Conservation (phyloP, 2,888 invertebrate species). For the Lithophane leautieri region DNA sequence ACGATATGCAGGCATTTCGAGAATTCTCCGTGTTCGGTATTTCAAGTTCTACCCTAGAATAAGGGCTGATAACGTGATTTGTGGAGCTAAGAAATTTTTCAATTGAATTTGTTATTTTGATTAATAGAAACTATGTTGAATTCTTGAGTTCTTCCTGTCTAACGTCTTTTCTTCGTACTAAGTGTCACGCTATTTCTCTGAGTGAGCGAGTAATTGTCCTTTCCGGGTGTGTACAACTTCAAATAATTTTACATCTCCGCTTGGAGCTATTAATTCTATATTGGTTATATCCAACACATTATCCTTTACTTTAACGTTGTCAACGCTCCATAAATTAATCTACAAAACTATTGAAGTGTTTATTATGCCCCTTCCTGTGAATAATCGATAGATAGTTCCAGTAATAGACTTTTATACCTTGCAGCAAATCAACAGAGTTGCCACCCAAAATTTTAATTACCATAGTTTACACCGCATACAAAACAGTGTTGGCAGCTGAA, state of each 20-base stretch:
- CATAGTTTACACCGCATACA: slow-evolving; percentile 84
- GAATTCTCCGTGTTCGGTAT: slow-evolving; percentile 73
- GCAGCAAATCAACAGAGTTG: slow-evolving; percentile 46
- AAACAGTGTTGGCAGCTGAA: slow-evolving; percentile 84
- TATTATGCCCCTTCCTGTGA: background rate
- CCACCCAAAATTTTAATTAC: slow-evolving; percentile 63
- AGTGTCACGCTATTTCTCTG: slow-evolving; percentile 43
- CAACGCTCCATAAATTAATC: slow-evolving; percentile 13
- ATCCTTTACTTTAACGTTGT: background rate
- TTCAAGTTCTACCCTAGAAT: slow-evolving; percentile 58
- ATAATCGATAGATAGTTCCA: background rate
- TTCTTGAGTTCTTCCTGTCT: slow-evolving; percentile 42
- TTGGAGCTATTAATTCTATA: slow-evolving; percentile 32
- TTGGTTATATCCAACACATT: slow-evolving; percentile 14
- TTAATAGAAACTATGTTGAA: slow-evolving; percentile 40
- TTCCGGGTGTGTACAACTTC: slow-evolving; percentile 37
- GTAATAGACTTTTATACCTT: slow-evolving; percentile 22
- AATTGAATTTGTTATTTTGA: slow-evolving; percentile 71
- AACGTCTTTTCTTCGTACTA: slow-evolving; percentile 46
- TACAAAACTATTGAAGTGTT: background rate
- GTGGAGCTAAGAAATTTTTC: slow-evolving; percentile 49
- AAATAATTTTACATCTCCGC: slow-evolving; percentile 37
- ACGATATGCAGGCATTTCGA: slow-evolving; percentile 81
- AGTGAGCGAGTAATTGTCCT: slow-evolving; percentile 33
- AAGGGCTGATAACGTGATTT: slow-evolving; percentile 62